phyloP scores from a whole-genome alignment of 2,797 vertebrate genomes.

The Triplophysa yarkandensis region DNA sequence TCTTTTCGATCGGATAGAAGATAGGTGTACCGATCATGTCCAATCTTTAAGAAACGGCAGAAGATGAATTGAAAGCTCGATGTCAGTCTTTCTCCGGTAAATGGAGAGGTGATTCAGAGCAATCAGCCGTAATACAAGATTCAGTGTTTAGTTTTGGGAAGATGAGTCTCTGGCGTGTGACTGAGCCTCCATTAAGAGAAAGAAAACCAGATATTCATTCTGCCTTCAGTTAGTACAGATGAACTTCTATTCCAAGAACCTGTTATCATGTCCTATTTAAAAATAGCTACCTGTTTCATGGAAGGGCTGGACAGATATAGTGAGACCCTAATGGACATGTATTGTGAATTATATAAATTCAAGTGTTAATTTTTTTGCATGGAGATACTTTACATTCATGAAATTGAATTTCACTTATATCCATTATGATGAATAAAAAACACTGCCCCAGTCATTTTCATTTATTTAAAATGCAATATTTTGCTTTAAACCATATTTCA shows the following conservation, averaged over 20 bases:
- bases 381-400: no score
- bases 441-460: no score
- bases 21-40: neutral
- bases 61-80: conserved; percentile 26
- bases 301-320: no score
- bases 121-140: conserved; percentile 28
- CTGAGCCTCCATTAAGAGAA: neutral
- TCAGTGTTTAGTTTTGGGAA: neutral
- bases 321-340: no score
- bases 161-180: neutral
- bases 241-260: no score
- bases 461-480: no score
- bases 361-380: no score
- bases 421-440: no score
- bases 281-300: no score
- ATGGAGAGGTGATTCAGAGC: conserved; percentile 12
- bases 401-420: no score
- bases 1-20: neutral
- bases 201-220: neutral
- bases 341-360: no score
- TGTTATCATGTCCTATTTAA: neutral
- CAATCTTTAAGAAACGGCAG: conserved; percentile 15
- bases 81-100: conserved; percentile 2
- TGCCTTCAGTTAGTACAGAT: neutral
- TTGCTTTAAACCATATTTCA: no score